Evolutionary conservation across 2,888 invertebrate genomes (phyloP).

Genomic region (Cistogaster globosa): DNA sequence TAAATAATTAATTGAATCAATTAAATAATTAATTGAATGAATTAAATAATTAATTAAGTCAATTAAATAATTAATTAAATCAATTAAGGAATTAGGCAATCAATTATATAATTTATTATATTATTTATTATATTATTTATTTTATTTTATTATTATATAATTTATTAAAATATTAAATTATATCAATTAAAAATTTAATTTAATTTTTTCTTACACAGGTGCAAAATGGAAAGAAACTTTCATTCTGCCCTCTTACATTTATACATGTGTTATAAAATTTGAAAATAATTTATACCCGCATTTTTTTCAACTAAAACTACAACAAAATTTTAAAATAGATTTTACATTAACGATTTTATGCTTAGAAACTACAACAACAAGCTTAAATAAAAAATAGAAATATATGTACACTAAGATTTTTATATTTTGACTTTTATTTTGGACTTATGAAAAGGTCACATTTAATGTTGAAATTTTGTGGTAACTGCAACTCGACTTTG

Average conservation of each 20-base stretch:
- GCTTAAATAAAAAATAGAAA: background rate
- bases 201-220: too few species aligned
- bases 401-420: slow-evolving; percentile 40
- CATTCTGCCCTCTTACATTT: background rate
- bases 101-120: too few species aligned
- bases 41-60: too few species aligned
- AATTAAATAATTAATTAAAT: too few species aligned
- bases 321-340: slow-evolving; percentile 42
- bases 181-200: too few species aligned
- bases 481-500: slow-evolving; percentile 22
- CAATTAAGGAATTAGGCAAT: too few species aligned
- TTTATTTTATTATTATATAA: too few species aligned
- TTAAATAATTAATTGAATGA: too few species aligned
- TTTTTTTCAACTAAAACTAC: slow-evolving; percentile 12
- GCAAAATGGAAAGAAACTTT: background rate
- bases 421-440: slow-evolving; percentile 33
- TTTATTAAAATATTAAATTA: too few species aligned
- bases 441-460: slow-evolving; percentile 62
- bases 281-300: slow-evolving; percentile 28
- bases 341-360: slow-evolving; percentile 36
- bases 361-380: slow-evolving; percentile 17
- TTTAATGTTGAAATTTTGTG: slow-evolving; percentile 35
- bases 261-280: background rate
- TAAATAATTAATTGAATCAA: too few species aligned
- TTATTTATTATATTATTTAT: too few species aligned